Base-by-base conservation (phyloP, 2,113 vertebrate species). In the Entelurus aequoreus region DNA sequence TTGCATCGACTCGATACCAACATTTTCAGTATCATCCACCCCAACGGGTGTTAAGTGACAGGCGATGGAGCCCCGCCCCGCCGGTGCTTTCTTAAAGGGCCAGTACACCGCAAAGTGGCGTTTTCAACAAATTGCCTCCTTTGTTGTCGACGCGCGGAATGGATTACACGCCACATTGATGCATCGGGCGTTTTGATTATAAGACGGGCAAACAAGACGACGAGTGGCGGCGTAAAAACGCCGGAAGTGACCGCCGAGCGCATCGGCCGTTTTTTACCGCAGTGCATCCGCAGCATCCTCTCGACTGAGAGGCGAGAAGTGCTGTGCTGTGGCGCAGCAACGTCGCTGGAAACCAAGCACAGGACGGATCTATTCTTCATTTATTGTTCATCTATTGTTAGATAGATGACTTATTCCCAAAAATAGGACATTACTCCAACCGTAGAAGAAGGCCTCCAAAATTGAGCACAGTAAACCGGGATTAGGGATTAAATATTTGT, bases 251-350 rank as follows among this genome's bases (percentile, higher is more conserved):
- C 6, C 21, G 55, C 16, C 55, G 16, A 57, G 55, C 7, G n/a
- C 49, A 7, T 11, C 14, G 35, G 44, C 35, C n/a, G 38, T 83
- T 86, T 87, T 88, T 28, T 88, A 86, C 88, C 88, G 87, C 89
- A 91, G 77, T 90, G 85, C 84, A 84, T 87, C 88, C 69, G 84
- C 83, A 79, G 81, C 66, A 62, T 60, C 67, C 58, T 59, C 54
- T 11, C 52, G 38, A n/a, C 71, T 12, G 57, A 52, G 72, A 54
- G 68, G 54, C 52, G 60, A 19, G 1, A 19, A 19, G 19, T 19
- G 19, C 19, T 19, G 78, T 40, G 66, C 63, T 59, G 76, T 64
- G 70, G 69, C 72, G 72, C 7, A 72, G 65, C 52, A 48, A 28
- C 46, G 46, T n/a, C 56, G 42, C 15, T 40, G 42, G 9, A 35